Base-by-base conservation (phyloP, 2,888 invertebrate genomes). In the Melolontha melolontha region DNA sequence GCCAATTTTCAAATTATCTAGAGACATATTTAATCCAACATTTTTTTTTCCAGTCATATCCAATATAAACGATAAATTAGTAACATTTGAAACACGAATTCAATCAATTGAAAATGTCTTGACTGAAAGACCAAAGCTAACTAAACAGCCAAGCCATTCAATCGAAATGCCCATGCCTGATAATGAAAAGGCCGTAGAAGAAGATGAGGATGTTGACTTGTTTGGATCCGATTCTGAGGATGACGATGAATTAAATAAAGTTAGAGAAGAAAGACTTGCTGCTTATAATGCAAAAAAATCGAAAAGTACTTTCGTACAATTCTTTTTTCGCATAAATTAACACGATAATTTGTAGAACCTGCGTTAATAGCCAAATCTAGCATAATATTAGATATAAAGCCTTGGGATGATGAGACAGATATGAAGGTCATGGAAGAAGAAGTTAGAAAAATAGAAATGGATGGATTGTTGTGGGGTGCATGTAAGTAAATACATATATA, bases 391-490 rank as follows among this genome's bases (percentile, higher is more conserved):
- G 97, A 98, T 84, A 91, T 97, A 0, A 98, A 98, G 81, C 96
- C 97, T 14, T 91, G 91, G 91, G 94, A 94, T 81, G 96, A 96
- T 85, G 96, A 96, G 83, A 97, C 97, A 41, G 94, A 98, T 78
- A 94, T 98, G 92, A 89, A 87, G 74, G 88, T 85, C 67, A 88
- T 98, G 89, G 97, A 98, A 84, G 82, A 85, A 29, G 84, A 86
- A 75, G 96, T 97, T 0, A 88, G 97, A 74, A 86, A 88, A 73
- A 91, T 98, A 73, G 80, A 81, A 70, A 88, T 87, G 72, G 97
- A 97, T 78, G 98, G 98, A 22, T 89, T 98, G 39, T 81, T 97
- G 4, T 98, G 98, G 98, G 98, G 98, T 74, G 93, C 94, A 65
- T 87, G 89, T 87, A 83, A 59, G 66, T 52, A 7, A 39, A 14